These are phyloP conservation scores for Homalodisca vitripennis DNA, from an alignment of 1,140 invertebrate species.

Conservation along the genomic window DNA sequence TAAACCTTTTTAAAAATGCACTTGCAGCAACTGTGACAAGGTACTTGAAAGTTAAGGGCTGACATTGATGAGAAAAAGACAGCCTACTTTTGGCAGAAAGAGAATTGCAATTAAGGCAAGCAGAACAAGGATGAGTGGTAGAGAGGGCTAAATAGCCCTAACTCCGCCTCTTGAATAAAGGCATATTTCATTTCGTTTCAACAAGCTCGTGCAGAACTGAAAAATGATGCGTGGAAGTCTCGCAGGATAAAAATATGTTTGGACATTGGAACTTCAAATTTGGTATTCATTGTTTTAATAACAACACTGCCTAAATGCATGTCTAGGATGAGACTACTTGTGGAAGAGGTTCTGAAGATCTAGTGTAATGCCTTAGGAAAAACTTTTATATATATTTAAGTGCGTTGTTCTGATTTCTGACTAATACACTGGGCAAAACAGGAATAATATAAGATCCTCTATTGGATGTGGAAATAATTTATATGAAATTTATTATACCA, in stretches of 20 bases:
- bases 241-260: constrained; percentile 35
- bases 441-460: constrained; percentile 34
- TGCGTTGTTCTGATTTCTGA: constrained; percentile 36
- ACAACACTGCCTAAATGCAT: constrained; percentile 39
- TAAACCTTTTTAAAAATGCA: constrained; percentile 48
- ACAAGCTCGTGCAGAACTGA: constrained; percentile 32
- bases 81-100: constrained; percentile 35
- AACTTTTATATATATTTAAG: constrained; percentile 35
- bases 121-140: too few relatives aligned
- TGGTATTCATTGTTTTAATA: constrained; percentile 38
- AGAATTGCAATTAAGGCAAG: constrained; percentile 37
- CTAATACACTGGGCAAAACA: constrained; percentile 25
- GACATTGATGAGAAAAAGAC: constrained; percentile 32
- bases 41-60: background rate
- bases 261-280: constrained; percentile 43
- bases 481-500: constrained; percentile 38
- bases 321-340: constrained; percentile 41
- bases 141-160: too few relatives aligned
- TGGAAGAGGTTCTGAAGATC: constrained; percentile 40
- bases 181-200: too few relatives aligned
- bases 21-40: constrained; percentile 43
- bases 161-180: too few relatives aligned
- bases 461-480: constrained; percentile 38
- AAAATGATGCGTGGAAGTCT: constrained; percentile 35
- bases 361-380: constrained; percentile 39